Evolutionary conservation across 2,888 invertebrate species (phyloP).

Genomic region (Drosophila merina): DNA sequence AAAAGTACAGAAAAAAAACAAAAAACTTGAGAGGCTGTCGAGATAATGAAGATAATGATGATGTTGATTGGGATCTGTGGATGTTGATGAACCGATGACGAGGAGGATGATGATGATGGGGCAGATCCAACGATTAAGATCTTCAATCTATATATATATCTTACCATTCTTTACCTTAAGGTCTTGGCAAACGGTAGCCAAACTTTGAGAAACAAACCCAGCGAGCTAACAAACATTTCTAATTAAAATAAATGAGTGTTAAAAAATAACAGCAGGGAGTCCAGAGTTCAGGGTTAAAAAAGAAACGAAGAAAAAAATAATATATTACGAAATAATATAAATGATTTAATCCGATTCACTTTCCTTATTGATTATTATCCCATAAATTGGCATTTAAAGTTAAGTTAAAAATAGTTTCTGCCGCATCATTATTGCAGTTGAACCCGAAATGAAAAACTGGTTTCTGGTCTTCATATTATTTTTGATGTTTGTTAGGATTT

Average conservation of each 20-base stretch:
- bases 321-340: neutral
- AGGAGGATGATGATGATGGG: constrained; percentile 17
- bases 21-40: constrained; percentile 19
- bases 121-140: constrained; percentile 8
- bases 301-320: neutral
- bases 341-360: constrained; percentile 8
- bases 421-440: constrained; percentile 37
- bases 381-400: constrained; percentile 13
- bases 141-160: neutral
- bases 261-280: constrained; percentile 7
- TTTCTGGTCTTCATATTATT: constrained; percentile 3
- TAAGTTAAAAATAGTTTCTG: constrained; percentile 39
- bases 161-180: neutral
- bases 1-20: constrained; percentile 15
- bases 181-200: constrained; percentile 39
- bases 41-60: constrained; percentile 25
- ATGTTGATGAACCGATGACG: constrained; percentile 27
- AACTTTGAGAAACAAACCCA: constrained; percentile 3
- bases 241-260: constrained; percentile 28
- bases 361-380: constrained; percentile 9
- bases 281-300: constrained; percentile 22
- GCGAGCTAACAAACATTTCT: neutral
- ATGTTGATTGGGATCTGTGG: constrained; percentile 37
- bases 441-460: constrained; percentile 33
- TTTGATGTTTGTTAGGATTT: constrained; percentile 38